Evolutionary conservation across 2,797 vertebrate genomes (phyloP), one percentile per base, ranked within the genome.

Genomic region (Myotis findleyi): DNA sequence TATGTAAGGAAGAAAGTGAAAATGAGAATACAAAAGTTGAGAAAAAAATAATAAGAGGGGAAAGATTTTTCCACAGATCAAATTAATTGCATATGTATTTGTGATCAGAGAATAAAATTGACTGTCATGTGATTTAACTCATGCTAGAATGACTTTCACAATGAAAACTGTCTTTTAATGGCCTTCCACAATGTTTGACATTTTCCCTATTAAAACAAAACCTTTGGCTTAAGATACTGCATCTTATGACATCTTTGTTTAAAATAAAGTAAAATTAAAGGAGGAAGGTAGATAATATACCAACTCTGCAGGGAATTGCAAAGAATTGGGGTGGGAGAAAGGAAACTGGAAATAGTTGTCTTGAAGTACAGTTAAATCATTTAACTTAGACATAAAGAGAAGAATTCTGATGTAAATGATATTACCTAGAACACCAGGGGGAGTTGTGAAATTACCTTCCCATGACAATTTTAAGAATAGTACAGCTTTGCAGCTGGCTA

Each of bases 171-270:
- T 59, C 27, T 66, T 86, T 71, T 62, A 69, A 30, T 93, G 53
- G 14, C 30, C n/a, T 73, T 85, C 41, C 7, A 80, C 6, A 51
- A 36, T 73, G 5, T 41, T 55, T 66, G 21, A 64, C 27, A 57
- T 94, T 89, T 94, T 94, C 75, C 57, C 18, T 30, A 38, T 83
- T 81, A 41, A 91, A 76, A 72, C 41, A 92, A 75, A 62, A 85
- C 2, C 18, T 86, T 89, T 33, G 23, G 30, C 12, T 71, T 73
- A 86, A 79, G 33, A 89, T 68, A 33, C 5, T 55, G 13, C 5
- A 47, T 68, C 33, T 55, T 62, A 72, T 47, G 30, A 38, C 53
- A 71, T 82, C 17, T 71, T 64, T 47, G 36, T 71, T 76, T 80
- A 49, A 66, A 33, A 68, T n/a, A 18, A 17, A 83, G 36, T 27